These are phyloP conservation scores for Leucosticte australis DNA, from an alignment of 2,113 vertebrate genomes.

Conservation along the genomic window DNA sequence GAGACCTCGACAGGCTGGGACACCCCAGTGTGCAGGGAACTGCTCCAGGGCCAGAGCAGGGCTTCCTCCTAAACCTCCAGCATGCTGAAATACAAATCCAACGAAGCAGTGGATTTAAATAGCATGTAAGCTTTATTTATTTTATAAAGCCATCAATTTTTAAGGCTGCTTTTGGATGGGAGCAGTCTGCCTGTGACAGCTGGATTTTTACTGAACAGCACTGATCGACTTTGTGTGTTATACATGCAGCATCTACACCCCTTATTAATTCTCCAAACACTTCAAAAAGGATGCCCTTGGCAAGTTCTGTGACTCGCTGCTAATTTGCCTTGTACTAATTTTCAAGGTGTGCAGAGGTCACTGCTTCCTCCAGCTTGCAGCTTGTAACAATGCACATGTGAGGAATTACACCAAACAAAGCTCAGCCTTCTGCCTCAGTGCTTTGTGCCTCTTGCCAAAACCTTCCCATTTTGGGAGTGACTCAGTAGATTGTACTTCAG, in stretches of 20 bases:
- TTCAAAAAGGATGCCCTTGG: not conserved
- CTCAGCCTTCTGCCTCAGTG: not conserved
- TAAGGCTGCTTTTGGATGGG: not conserved
- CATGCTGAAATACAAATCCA: not conserved
- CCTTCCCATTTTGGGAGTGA: not conserved
- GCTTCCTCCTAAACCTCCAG: not conserved
- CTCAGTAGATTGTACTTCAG: not conserved
- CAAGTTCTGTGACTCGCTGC: conserved; percentile 1
- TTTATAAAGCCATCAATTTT: not conserved
- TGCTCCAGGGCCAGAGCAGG: not conserved
- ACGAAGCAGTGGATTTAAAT: not conserved
- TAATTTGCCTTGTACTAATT: conserved; percentile 58
- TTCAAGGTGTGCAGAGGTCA: conserved; percentile 20
- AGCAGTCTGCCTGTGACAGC: not conserved
- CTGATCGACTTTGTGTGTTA: not conserved
- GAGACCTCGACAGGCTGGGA: not conserved
- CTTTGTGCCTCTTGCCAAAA: not conserved
- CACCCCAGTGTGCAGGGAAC: not conserved
- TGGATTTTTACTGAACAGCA: not conserved
- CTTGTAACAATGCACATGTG: not conserved
- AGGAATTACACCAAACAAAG: not conserved
- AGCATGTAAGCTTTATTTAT: not conserved
- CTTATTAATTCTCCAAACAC: not conserved
- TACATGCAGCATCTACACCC: not conserved
- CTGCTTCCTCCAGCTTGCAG: not conserved